Evolutionary conservation across 2,888 invertebrate species (phyloP).

Genomic region (Cheilosia soror): DNA sequence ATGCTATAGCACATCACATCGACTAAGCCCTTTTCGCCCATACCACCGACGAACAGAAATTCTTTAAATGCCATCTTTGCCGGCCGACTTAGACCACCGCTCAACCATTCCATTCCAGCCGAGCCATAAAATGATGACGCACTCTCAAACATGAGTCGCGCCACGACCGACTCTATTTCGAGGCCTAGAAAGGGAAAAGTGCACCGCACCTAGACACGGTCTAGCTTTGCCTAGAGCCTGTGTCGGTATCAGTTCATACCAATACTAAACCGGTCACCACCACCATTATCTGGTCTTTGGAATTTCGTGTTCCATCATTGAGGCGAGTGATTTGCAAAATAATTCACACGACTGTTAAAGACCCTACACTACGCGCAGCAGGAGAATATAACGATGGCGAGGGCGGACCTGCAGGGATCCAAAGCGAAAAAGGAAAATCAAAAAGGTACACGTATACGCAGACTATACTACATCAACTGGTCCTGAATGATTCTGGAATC

Average conservation of each 20-base stretch:
- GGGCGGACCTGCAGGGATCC: conserved; percentile 60
- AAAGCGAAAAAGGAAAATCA: conserved; percentile 24
- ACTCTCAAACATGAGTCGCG: conserved; percentile 20
- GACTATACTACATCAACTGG: conserved; percentile 48
- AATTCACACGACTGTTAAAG: conserved; percentile 70
- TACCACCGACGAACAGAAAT: conserved; percentile 18
- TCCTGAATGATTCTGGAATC: conserved; percentile 72
- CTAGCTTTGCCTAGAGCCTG: not conserved
- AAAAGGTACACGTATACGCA: conserved; percentile 23
- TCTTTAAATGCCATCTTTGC: conserved; percentile 31
- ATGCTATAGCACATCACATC: not conserved
- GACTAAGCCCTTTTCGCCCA: not conserved
- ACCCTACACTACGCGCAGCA: conserved; percentile 56
- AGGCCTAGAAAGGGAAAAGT: conserved; percentile 55
- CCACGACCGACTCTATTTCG: conserved; percentile 37
- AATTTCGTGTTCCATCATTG: conserved; percentile 64
- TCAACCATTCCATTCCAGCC: conserved; percentile 45
- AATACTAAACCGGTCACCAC: not conserved
- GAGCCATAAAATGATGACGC: conserved; percentile 59
- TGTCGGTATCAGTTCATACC: not conserved
- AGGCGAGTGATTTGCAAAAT: conserved; percentile 70
- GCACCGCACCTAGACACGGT: conserved; percentile 18
- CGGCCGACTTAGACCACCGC: conserved; percentile 17
- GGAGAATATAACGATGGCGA: conserved; percentile 42
- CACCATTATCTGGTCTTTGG: conserved; percentile 45